Evolutionary conservation across 2,113 vertebrate genomes (phyloP).

Genomic region (Turnix velox): DNA sequence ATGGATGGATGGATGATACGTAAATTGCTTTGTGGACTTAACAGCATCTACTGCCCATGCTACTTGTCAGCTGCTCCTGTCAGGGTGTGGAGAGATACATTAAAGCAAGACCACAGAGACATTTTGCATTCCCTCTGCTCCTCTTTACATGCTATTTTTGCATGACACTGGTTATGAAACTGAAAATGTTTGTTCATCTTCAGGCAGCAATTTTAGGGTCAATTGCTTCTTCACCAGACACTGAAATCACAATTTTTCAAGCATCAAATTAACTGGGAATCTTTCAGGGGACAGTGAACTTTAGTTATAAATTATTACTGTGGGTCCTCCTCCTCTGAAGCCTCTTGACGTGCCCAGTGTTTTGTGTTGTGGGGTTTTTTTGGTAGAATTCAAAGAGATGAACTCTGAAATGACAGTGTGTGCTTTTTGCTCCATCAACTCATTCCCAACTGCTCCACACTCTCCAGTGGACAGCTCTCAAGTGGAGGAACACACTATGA

Average conservation of each 20-base stretch:
- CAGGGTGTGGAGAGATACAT: not conserved
- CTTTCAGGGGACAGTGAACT: not conserved
- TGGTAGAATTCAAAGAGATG: not conserved
- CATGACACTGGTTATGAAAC: not conserved
- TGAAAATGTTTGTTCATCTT: conserved; percentile 29
- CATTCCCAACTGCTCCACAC: not conserved
- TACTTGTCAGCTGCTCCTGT: not conserved
- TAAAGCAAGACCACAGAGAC: not conserved
- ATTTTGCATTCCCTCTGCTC: not conserved
- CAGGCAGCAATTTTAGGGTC: conserved; percentile 62
- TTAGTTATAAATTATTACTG: not conserved
- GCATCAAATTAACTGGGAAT: conserved; percentile 25
- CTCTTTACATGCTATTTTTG: not conserved
- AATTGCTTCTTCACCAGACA: conserved; percentile 42
- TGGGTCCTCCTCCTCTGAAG: not conserved
- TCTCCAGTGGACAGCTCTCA: not conserved
- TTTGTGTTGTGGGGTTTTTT: not conserved
- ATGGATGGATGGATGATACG: not conserved
- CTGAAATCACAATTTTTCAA: conserved; percentile 50
- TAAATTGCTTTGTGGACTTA: not conserved
- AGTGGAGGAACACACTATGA: not conserved
- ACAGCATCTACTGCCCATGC: not conserved
- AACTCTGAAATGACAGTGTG: not conserved
- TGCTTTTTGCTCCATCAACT: not conserved
- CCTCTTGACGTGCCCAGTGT: not conserved